Evolutionary conservation across 1,140 invertebrate genomes (phyloP).

Genomic region (Pseudomyrmex dendroicus): DNA sequence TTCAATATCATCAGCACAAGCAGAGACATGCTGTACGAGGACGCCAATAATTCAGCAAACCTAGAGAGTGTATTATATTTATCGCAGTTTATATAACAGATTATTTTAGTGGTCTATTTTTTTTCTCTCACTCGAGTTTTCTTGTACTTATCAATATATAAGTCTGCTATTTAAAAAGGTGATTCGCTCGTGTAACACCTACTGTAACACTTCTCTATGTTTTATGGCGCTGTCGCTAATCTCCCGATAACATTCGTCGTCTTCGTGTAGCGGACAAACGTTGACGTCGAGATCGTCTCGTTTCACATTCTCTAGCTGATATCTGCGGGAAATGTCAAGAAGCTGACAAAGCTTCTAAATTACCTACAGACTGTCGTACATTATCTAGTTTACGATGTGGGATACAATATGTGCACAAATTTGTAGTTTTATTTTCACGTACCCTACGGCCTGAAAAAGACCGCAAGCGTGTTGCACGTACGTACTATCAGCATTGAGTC

Average conservation of each 20-base stretch:
- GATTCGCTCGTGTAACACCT: background rate
- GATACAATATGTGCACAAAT: no score
- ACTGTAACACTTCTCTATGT: conserved; percentile 18
- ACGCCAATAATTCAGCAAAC: conserved; percentile 24
- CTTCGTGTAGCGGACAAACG: background rate
- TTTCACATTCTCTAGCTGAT: conserved; percentile 14
- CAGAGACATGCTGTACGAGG: background rate
- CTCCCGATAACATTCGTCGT: conserved; percentile 6
- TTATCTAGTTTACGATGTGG: background rate
- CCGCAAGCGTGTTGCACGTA: conserved; percentile 18
- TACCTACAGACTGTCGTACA: background rate
- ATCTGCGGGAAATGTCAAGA: background rate
- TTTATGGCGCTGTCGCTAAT: background rate
- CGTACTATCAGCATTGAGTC: background rate
- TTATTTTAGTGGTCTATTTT: background rate
- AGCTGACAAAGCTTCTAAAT: background rate
- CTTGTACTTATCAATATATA: background rate
- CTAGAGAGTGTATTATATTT: background rate
- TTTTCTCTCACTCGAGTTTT: background rate
- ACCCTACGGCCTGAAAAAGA: conserved; percentile 9
- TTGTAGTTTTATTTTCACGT: background rate
- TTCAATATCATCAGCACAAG: background rate
- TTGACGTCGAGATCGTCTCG: background rate
- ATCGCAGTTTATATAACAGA: background rate
- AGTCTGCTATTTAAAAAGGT: background rate